A percentile compares a stretch with the other conserved stretches of the same genome.
phyloP scores from a whole-genome alignment of 2,888 invertebrate genomes.

The Troides helena region DNA sequence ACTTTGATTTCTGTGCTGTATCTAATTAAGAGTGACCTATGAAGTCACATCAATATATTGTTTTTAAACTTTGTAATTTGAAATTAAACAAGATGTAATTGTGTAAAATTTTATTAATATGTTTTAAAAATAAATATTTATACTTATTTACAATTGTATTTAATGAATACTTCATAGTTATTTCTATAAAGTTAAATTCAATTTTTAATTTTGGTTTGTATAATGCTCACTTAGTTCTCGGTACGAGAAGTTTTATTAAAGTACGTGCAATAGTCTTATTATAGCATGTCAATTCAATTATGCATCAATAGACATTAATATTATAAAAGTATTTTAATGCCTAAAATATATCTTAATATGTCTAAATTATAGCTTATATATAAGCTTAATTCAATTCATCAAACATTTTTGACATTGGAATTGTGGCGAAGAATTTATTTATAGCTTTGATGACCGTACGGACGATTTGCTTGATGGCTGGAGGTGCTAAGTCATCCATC shows the following conservation, averaged over 20 bases:
- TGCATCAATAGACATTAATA: no score
- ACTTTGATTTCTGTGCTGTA: background rate
- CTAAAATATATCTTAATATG: background rate
- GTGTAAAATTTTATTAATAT: background rate
- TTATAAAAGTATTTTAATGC: background rate
- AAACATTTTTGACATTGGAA: slow-evolving; percentile 50
- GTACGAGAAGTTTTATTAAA: no score
- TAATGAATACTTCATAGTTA: no score
- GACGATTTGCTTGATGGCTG: slow-evolving; percentile 71
- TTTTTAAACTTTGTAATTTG: background rate
- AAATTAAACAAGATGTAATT: background rate
- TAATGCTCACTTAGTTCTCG: no score
- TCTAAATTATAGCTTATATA: no score
- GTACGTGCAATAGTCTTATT: no score
- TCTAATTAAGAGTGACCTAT: background rate
- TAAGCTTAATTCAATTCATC: slow-evolving; percentile 43
- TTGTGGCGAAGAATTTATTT: slow-evolving; percentile 68
- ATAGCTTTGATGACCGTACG: slow-evolving; percentile 60
- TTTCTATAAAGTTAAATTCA: no score
- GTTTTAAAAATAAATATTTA: no score
- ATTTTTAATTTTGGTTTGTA: no score
- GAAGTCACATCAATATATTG: background rate
- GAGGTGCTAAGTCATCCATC: slow-evolving; percentile 74
- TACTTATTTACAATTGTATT: no score
- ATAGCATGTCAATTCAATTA: no score